Base-by-base conservation (phyloP, 2,113 vertebrate species). In the Aphyosemion australe region DNA sequence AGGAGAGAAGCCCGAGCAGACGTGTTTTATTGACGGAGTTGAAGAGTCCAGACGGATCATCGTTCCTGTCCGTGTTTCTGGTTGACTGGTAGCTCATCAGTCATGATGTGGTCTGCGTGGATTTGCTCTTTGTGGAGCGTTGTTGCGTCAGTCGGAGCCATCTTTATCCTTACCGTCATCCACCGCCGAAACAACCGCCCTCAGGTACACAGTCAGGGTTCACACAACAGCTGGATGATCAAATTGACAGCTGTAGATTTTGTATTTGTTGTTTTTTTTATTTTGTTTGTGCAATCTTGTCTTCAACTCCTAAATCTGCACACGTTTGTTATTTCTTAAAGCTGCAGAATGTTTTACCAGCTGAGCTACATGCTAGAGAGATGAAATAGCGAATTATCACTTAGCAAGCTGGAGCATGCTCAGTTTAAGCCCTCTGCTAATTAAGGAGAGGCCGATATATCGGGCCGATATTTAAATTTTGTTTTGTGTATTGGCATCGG, bases 101-200 rank as follows among this genome's bases (percentile, higher is more conserved):
- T 57, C 53, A 65, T 20, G 43, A 87, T 88, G 89, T 88, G 87
- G 84, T 69, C 76, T 4, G 34, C 55, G 11, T 87, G 86, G 84
- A 50, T 82, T 31, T 82, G 10, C 49, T 76, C 84, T 1, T 2
- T 78, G 21, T 86, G 84, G 87, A 88, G 83, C n/a, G 63, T 83
- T 58, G 77, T 74, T 12, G 53, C 76, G 49, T 87, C 86, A 31
- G 6, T 88, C 0, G 84, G 65, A 62, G 80, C 57, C 59, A 72
- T 89, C 61, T 65, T 73, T 34, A 43, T 88, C 54, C 31, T 88
- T 61, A 51, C 78, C 41, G 15, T 76, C 52, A 72, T 89, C 76
- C 79, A 80, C 47, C 72, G 71, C 42, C 20, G 67, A 66, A 80
- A 61, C 80, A 78, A 61, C 62, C 66, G 19, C 37, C 60, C 6